Evolutionary conservation across 2,888 invertebrate genomes (phyloP), one percentile per base, ranked within the genome.

Genomic region (Unio pictorum): DNA sequence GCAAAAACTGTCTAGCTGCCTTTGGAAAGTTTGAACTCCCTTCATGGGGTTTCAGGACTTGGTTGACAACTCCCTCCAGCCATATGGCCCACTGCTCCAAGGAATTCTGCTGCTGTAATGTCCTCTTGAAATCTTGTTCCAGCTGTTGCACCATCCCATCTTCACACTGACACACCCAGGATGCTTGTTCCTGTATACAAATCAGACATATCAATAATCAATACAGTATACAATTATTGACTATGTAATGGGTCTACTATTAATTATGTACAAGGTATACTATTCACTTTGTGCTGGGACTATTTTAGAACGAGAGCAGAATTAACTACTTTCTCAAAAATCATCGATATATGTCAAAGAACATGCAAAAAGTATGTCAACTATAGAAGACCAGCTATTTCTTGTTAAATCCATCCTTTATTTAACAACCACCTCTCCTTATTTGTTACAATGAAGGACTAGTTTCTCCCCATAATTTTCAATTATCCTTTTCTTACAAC

Each of bases 31-130:
- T 85, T 18, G 82, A 80, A 71, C 87, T 89, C 58, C 94, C 95
- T 88, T 95, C 95, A 91, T 96, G 96, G 71, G 96, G 95, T 84
- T 95, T 95, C 71, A 99, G 93, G 55, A 97, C 95, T 81, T 94
- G 93, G 80, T 95, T 94, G 67, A 99, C 98, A 78, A 98, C 97
- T 69, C 94, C 93, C 89, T 98, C 98, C 84, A 99, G 92, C 99
- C 99, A 99, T 66, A 93, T 93, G 45, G 98, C 98, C 99, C 99
- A 99, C 90, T 98, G 96, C 90, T 98, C 98, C 81, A 99, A 92
- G 2, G 96, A 94, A 84, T 96, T 96, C 90, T 97, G 96, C 72
- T 90, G 89, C 87, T 96, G 96, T 61, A 91, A 81, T 6, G 89
- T 89, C 70, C 86, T 86, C 86, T 93, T 93, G 90, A 99, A 99